Evolutionary conservation across 2,797 vertebrate species (phyloP).

Genomic region (Leuciscus waleckii): DNA sequence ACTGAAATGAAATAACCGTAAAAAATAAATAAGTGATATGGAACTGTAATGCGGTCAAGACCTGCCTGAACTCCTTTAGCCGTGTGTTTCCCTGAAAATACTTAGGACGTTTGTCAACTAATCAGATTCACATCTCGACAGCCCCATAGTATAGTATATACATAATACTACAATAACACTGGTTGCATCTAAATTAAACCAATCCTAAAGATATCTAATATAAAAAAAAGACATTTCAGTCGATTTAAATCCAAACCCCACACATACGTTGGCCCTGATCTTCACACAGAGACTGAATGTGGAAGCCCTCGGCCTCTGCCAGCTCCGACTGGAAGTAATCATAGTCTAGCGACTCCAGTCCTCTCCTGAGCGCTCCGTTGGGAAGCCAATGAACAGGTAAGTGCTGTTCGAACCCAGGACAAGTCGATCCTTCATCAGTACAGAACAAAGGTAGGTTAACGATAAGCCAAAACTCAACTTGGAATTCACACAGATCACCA

Average conservation of each 20-base stretch:
- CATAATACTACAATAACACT: not conserved
- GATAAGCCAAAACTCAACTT: not conserved
- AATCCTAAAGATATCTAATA: not conserved
- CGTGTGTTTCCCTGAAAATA: no score
- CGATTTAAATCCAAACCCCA: not conserved
- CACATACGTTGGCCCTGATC: constrained; percentile 63
- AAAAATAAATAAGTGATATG: no score
- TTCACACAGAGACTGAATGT: constrained; percentile 73
- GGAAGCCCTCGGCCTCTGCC: constrained; percentile 85
- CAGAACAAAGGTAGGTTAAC: not conserved
- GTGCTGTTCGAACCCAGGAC: constrained; percentile 88
- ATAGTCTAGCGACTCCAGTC: constrained; percentile 87
- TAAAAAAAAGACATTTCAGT: not conserved
- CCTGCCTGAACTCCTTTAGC: no score
- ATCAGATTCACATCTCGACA: no score
- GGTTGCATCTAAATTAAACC: not conserved
- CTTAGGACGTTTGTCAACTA: no score
- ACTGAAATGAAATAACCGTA: no score
- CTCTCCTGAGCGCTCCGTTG: constrained; percentile 79
- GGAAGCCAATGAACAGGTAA: constrained; percentile 86
- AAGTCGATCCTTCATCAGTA: constrained; percentile 79
- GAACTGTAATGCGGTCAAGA: no score
- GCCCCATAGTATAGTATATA: no score
- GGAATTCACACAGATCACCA: no score
- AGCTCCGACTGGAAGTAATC: constrained; percentile 91